Base-by-base conservation (phyloP, 2,113 vertebrate species). In the Probosciger aterrimus region DNA sequence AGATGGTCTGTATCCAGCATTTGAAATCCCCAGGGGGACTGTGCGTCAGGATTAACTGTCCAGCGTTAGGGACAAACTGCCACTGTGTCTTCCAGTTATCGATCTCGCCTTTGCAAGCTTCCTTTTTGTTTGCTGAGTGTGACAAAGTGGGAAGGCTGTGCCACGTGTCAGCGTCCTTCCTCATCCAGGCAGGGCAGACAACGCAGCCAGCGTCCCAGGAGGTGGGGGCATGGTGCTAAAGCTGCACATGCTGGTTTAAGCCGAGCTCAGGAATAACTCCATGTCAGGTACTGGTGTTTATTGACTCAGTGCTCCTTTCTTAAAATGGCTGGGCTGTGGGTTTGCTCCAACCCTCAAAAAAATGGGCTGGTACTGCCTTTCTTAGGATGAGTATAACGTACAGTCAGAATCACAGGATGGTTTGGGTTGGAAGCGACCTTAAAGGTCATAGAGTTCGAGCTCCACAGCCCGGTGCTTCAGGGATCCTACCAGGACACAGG, bases 121-220 rank as follows among this genome's bases (percentile, higher is more conserved):
- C 65, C 79, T 65, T 76, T 91, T 37, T 73, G 90, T 94, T 37
- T 82, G 71, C 93, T 7, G 69, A 33, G 81, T 14, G 53, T 35
- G 76, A 47, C 44, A 55, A 33, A 65, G 79, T 5, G 69, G 69
- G 60, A 5, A 63, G 81, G 39, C 71, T 33, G 78, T 74, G 92
- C 94, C 33, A 0, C 37, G 88, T 64, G 23, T 62, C 85, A 79
- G 93, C 22, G 2, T 46, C 92, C 93, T 89, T 76, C 89, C 93
- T 94, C 49, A 22, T 12, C 60, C 5, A 1, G 64, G 44, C 63
- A 11, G 46, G 71, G 50, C n/a, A 41, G 57, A 91, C 92, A 69
- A 5, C 49, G 88, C 22, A 0, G 27, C 18, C 19, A 0, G 62
- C 49, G 33, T 30, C 62, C 28, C 76, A 0, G 1, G 64, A 47